These are phyloP conservation scores for Paramormyrops kingsleyae DNA, from an alignment of 2,113 vertebrate species.

Conservation along the genomic window DNA sequence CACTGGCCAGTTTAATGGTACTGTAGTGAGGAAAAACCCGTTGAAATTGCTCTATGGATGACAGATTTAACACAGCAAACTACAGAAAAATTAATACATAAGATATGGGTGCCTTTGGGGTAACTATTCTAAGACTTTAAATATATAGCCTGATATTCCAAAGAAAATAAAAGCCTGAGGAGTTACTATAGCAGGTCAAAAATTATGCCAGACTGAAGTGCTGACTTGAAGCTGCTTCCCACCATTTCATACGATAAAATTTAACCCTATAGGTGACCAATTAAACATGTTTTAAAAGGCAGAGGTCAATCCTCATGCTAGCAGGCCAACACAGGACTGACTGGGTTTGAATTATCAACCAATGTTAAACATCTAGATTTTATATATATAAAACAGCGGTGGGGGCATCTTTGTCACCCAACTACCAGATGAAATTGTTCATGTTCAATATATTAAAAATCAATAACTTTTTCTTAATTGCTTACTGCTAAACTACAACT, in stretches of 20 bases:
- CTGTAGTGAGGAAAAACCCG: background rate
- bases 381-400: background rate
- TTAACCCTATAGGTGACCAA: background rate
- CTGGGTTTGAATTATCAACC: background rate
- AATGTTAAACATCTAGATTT: background rate
- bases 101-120: background rate
- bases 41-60: background rate
- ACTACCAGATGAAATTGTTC: slow-evolving; percentile 24
- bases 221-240: background rate
- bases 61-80: background rate
- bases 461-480: slow-evolving; percentile 49
- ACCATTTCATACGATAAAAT: background rate
- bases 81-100: slow-evolving; percentile 12
- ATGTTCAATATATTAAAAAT: slow-evolving; percentile 62
- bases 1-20: background rate
- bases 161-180: background rate
- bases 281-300: background rate
- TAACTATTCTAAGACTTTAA: slow-evolving; percentile 14
- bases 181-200: background rate
- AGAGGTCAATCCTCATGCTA: background rate
- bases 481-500: slow-evolving; percentile 39
- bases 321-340: too few relatives aligned
- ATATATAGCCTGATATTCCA: slow-evolving; percentile 2
- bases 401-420: slow-evolving; percentile 2
- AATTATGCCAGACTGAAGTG: background rate